Conservation (phyloP, 2,113 vertebrate species). For the Otis tarda region DNA sequence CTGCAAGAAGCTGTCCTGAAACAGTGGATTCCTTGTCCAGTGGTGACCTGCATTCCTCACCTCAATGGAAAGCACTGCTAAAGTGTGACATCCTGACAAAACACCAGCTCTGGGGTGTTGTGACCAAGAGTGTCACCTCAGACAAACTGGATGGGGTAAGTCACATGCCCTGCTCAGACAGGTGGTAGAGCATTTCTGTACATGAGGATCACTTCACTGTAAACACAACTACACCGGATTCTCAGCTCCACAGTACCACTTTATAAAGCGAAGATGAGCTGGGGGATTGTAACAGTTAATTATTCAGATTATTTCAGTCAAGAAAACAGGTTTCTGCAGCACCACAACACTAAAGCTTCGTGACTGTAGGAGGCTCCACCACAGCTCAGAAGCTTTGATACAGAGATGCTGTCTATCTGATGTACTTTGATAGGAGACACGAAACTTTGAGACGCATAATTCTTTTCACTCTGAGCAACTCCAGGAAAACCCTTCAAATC, state of each 20-base stretch:
- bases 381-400: not conserved
- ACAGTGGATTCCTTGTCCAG: not conserved
- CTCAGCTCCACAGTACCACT: not conserved
- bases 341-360: not conserved
- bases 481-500: not conserved
- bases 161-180: not conserved
- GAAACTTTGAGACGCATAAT: not conserved
- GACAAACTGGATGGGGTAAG: not conserved
- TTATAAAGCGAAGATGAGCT: not conserved
- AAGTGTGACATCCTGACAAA: not conserved
- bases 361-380: not conserved
- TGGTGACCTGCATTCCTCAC: not conserved
- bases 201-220: not conserved
- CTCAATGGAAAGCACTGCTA: not conserved
- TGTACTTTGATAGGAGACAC: not conserved
- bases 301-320: not conserved
- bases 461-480: not conserved
- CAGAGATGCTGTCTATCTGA: not conserved
- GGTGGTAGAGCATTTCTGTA: not conserved
- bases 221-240: not conserved
- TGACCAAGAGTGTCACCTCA: not conserved
- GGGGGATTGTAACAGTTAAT: not conserved
- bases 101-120: not conserved
- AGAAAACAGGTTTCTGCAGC: not conserved
- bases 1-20: not conserved